These are phyloP conservation scores for Collichthys lucidus DNA, from an alignment of 2,113 vertebrate genomes.

Conservation along the genomic window DNA sequence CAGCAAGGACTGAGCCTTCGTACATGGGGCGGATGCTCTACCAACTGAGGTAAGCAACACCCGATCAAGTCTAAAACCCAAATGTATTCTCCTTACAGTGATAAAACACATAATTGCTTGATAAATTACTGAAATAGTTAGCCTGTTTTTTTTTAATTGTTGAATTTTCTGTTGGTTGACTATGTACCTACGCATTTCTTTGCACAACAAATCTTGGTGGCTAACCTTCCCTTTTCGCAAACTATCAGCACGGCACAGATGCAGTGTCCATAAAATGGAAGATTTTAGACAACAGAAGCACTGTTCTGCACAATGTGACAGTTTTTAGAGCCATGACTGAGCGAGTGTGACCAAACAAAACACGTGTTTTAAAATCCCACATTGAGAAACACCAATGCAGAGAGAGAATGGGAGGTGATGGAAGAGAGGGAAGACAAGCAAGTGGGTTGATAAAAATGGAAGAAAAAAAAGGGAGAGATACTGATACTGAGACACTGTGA, in stretches of 20 bases:
- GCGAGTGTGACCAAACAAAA: slow-evolving; percentile 25
- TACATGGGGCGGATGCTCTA: too few species aligned
- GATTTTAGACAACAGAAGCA: background rate
- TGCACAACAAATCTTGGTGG: too few species aligned
- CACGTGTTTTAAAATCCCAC: slow-evolving; percentile 33
- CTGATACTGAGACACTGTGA: slow-evolving; percentile 2
- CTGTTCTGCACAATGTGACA: slow-evolving; percentile 1
- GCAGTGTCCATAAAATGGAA: background rate
- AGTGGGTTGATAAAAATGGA: background rate
- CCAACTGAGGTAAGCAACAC: too few species aligned
- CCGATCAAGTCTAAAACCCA: background rate
- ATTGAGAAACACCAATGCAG: slow-evolving; percentile 1
- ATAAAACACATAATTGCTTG: background rate
- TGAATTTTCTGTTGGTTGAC: too few species aligned
- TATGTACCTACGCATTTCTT: too few species aligned
- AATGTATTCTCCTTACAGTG: background rate
- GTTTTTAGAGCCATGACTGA: slow-evolving; percentile 2
- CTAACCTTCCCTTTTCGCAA: background rate
- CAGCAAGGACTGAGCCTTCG: too few species aligned
- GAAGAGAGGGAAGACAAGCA: background rate
- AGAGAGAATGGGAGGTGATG: slow-evolving; percentile 50
- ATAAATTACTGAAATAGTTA: background rate
- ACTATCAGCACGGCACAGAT: slow-evolving; percentile 4
- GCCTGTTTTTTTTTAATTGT: too few species aligned
- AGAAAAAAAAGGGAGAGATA: slow-evolving; percentile 3